Percentiles rank a stretch among this genome's conserved stretches.
These are phyloP conservation scores for Speoplatyrhinus poulsoni DNA, from an alignment of 2,113 vertebrate species.

Conservation along the genomic window DNA sequence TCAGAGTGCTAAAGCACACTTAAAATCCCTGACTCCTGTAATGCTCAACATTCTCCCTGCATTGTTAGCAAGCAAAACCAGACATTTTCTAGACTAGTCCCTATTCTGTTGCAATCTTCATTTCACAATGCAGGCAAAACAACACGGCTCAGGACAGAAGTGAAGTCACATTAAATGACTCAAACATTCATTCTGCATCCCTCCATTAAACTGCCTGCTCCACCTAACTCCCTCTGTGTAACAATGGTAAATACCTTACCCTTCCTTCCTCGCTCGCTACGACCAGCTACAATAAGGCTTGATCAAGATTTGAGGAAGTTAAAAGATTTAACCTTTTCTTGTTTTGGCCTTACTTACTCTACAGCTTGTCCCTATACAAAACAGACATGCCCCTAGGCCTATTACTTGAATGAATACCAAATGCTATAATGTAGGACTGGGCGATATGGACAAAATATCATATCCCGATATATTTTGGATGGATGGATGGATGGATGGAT, in stretches of 20 bases:
- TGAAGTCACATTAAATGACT: no score
- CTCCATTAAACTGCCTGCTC: not conserved
- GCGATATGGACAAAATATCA: no score
- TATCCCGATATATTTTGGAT: no score
- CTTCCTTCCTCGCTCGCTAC: conserved; percentile 1
- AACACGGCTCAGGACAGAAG: not conserved
- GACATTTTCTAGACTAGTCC: no score
- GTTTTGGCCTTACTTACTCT: not conserved
- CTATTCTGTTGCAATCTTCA: no score
- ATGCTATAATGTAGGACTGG: no score
- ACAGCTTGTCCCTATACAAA: not conserved
- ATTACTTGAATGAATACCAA: no score
- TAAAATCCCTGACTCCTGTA: no score
- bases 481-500: no score
- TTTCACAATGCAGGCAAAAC: not conserved
- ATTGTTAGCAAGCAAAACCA: no score
- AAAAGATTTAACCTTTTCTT: not conserved
- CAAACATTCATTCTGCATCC: conserved; percentile 16
- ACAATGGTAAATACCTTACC: not conserved
- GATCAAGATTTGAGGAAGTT: not conserved
- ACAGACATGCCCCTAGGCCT: not conserved
- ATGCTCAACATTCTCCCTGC: no score
- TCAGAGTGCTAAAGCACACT: no score
- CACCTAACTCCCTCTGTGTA: conserved; percentile 20
- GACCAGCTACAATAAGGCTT: conserved; percentile 4